A percentile compares a stretch with the other conserved stretches of the same genome.
Evolutionary conservation across 2,888 invertebrate species (phyloP).

Genomic region (Mesoligia furuncula): DNA sequence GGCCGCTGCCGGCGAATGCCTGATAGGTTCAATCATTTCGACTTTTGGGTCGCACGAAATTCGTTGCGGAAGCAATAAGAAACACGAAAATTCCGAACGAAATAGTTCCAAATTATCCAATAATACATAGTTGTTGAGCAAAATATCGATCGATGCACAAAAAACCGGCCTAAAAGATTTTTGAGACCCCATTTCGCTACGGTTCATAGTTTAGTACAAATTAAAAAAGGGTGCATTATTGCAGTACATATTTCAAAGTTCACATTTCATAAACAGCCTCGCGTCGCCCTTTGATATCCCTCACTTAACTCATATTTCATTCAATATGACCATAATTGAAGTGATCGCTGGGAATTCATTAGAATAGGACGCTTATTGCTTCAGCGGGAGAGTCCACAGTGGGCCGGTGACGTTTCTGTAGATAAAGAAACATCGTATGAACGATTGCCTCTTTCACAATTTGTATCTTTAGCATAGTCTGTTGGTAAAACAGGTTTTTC

Average conservation of each 20-base stretch:
- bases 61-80: conserved; percentile 90
- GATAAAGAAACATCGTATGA: conserved; percentile 84
- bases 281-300: conserved; percentile 89
- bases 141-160: conserved; percentile 76
- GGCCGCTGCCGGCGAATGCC: conserved; percentile 89
- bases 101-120: conserved; percentile 85
- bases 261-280: conserved; percentile 88
- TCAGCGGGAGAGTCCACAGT: conserved; percentile 78
- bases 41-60: conserved; percentile 90
- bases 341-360: conserved; percentile 78
- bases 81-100: conserved; percentile 87
- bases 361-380: conserved; percentile 81
- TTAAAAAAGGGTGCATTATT: conserved; percentile 88
- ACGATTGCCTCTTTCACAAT: conserved; percentile 90
- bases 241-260: conserved; percentile 88
- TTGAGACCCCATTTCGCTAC: conserved; percentile 83
- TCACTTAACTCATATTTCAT: conserved; percentile 90
- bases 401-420: conserved; percentile 72
- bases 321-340: conserved; percentile 90
- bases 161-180: conserved; percentile 75
- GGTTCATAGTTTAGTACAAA: conserved; percentile 88
- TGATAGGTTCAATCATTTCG: conserved; percentile 89
- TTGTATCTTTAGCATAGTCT: conserved; percentile 89
- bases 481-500: conserved; percentile 88
- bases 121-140: conserved; percentile 78